Conservation (phyloP, 1,140 invertebrate species). For the Diprion similis region DNA sequence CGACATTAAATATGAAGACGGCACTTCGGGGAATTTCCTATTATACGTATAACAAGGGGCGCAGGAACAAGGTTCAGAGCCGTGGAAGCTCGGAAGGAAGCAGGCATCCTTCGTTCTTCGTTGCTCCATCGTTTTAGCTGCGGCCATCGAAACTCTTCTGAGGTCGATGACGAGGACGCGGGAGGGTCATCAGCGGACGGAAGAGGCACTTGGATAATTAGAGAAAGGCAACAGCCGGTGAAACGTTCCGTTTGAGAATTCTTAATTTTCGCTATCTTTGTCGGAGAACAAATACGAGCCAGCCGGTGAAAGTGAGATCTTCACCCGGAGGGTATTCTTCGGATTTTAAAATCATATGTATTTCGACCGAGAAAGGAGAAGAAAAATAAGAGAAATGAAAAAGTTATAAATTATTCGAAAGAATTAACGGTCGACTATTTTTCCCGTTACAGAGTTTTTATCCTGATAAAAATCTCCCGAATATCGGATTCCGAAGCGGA, state of each 20-base stretch:
- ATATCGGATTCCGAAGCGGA: not conserved
- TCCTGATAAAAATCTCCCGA: not conserved
- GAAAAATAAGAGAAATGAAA: not conserved
- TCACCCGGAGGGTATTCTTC: not conserved
- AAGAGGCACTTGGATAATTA: too few species aligned
- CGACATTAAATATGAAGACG: constrained; percentile 53
- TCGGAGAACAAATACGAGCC: too few species aligned
- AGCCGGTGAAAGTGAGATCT: too few species aligned
- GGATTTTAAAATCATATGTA: not conserved
- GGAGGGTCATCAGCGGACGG: too few species aligned
- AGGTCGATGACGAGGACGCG: not conserved
- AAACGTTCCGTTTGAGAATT: too few species aligned
- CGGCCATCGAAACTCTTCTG: not conserved
- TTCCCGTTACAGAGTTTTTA: not conserved
- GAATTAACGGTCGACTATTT: not conserved
- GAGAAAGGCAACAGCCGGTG: too few species aligned
- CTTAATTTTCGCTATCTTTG: too few species aligned
- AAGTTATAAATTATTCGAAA: not conserved
- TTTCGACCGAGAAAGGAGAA: not conserved
- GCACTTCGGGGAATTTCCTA: constrained; percentile 46
- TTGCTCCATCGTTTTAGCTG: not conserved
- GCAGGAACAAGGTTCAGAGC: constrained; percentile 33
- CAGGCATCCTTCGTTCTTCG: not conserved
- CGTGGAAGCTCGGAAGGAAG: constrained; percentile 27
- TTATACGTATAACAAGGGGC: constrained; percentile 12